Conservation (phyloP, 2,113 vertebrate genomes). For the Pithys albifrons region DNA sequence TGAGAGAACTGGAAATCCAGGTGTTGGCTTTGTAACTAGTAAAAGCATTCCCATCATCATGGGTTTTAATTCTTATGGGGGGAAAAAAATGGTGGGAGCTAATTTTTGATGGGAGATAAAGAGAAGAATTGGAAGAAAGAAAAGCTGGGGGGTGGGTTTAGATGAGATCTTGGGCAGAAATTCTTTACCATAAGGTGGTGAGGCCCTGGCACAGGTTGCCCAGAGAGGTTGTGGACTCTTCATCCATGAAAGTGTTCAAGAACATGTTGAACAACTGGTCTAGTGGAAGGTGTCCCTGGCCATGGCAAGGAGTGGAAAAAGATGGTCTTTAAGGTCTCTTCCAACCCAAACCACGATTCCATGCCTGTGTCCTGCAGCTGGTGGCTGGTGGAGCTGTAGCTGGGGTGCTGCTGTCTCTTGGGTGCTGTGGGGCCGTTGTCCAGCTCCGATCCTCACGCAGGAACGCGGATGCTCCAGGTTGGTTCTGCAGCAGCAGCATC, state of each 20-base stretch:
- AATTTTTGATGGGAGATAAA: neutral
- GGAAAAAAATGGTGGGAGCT: neutral
- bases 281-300: neutral
- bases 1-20: neutral
- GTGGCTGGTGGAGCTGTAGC: fast-evolving
- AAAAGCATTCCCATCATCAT: neutral
- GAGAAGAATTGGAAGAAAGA: neutral
- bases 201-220: neutral
- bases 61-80: neutral
- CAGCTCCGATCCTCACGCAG: fast-evolving
- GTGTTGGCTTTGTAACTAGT: neutral
- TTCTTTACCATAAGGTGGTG: neutral
- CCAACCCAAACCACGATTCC: too few relatives aligned
- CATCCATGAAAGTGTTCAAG: neutral
- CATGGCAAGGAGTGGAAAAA: neutral
- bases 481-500: neutral
- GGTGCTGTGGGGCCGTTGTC: fast-evolving
- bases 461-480: fast-evolving
- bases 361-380: fast-evolving
- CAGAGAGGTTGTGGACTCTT: neutral
- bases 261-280: neutral
- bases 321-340: neutral
- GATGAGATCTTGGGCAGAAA: neutral
- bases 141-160: neutral
- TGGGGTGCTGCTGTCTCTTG: too few relatives aligned